These are phyloP conservation scores for Copidosoma floridanum DNA, from an alignment of 1,140 invertebrate genomes.

Conservation along the genomic window DNA sequence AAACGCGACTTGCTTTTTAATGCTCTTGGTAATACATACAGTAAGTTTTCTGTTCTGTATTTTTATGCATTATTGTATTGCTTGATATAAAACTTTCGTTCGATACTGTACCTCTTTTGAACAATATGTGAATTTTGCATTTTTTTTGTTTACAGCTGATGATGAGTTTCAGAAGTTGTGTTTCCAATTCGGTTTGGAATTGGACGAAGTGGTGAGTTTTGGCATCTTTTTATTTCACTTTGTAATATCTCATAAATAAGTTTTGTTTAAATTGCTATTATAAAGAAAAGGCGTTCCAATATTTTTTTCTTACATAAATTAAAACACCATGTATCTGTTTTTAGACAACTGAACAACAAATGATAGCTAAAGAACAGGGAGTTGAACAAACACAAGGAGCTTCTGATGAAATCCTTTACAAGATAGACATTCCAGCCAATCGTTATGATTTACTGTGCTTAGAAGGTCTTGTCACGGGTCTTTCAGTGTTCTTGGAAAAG, in stretches of 20 bases:
- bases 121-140: slow-evolving; percentile 69
- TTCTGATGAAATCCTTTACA: slow-evolving; percentile 84
- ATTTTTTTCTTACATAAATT: no score
- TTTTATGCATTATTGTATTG: slow-evolving; percentile 27
- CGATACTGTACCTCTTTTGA: slow-evolving; percentile 48
- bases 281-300: slow-evolving; percentile 49
- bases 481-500: slow-evolving; percentile 86
- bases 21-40: slow-evolving; percentile 75
- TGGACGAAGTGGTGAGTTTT: slow-evolving; percentile 92
- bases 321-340: slow-evolving; percentile 77
- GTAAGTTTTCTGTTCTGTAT: slow-evolving; percentile 61
- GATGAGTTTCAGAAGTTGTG: slow-evolving; percentile 95
- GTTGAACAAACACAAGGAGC: slow-evolving; percentile 61
- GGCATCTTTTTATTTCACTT: no score
- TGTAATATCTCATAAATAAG: neutral
- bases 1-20: slow-evolving; percentile 82
- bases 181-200: slow-evolving; percentile 95
- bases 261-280: no score
- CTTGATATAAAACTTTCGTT: neutral
- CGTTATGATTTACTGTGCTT: slow-evolving; percentile 95
- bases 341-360: slow-evolving; percentile 88
- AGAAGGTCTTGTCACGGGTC: slow-evolving; percentile 84
- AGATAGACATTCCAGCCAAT: slow-evolving; percentile 98
- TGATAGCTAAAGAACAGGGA: slow-evolving; percentile 86
- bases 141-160: slow-evolving; percentile 70